Evolutionary conservation across 2,113 vertebrate genomes (phyloP).

Genomic region (Ammodytes dubius): DNA sequence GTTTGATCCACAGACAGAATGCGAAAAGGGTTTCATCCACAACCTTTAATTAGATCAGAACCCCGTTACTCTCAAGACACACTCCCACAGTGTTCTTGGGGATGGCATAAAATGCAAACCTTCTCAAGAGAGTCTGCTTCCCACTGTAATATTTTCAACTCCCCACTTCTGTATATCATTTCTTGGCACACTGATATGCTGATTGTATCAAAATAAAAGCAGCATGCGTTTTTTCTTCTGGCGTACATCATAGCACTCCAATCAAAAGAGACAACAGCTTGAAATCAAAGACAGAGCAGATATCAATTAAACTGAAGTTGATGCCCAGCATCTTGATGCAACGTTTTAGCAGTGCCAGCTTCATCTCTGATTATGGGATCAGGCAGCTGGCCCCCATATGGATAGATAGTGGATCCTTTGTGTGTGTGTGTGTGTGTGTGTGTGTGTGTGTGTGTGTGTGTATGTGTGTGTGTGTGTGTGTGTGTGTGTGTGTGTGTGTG

Average conservation of each 20-base stretch:
- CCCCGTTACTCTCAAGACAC: slow-evolving; percentile 25
- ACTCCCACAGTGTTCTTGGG: slow-evolving; percentile 26
- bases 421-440: background rate
- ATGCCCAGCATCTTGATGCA: slow-evolving; percentile 47
- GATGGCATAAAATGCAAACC: slow-evolving; percentile 41
- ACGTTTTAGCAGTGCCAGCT: slow-evolving; percentile 29
- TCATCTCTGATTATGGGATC: slow-evolving; percentile 61
- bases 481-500: slow-evolving; percentile 2
- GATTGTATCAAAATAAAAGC: slow-evolving; percentile 47
- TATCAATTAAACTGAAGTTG: slow-evolving; percentile 55
- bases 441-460: background rate
- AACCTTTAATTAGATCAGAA: slow-evolving; percentile 61
- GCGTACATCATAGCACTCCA: slow-evolving; percentile 35
- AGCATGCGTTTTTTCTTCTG: slow-evolving; percentile 18
- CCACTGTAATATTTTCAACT: slow-evolving; percentile 35
- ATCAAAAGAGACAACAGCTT: slow-evolving; percentile 67
- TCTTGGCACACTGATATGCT: slow-evolving; percentile 21
- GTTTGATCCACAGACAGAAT: slow-evolving; percentile 47
- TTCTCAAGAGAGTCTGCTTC: slow-evolving; percentile 45
- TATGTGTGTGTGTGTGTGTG: slow-evolving; percentile 11
- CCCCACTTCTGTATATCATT: slow-evolving; percentile 18
- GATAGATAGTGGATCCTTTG: slow-evolving; percentile 14
- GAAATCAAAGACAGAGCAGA: slow-evolving; percentile 66
- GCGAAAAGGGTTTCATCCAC: slow-evolving; percentile 63
- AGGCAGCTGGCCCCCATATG: slow-evolving; percentile 53